Evolutionary conservation across 2,797 vertebrate genomes (phyloP).

Genomic region (Brotula barbata): DNA sequence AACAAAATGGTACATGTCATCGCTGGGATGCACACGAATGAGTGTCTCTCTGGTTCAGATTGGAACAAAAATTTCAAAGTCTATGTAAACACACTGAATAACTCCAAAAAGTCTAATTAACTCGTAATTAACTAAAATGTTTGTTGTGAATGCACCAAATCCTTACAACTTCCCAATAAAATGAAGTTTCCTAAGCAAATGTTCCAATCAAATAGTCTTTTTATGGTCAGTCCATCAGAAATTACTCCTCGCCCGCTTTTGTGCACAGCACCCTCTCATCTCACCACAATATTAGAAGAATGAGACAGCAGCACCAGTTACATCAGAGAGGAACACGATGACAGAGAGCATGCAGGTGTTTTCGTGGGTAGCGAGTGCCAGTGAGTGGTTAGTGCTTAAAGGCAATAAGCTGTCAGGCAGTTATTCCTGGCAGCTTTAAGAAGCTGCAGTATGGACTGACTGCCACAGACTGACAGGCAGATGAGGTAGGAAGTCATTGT

Average conservation of each 20-base stretch:
- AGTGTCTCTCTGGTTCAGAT: too few species aligned
- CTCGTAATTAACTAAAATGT: not conserved
- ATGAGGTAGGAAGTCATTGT: slow-evolving; percentile 52
- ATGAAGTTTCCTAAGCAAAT: too few species aligned
- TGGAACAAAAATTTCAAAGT: too few species aligned
- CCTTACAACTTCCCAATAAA: too few species aligned
- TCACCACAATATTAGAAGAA: not conserved
- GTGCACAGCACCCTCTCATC: not conserved
- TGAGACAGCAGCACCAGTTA: not conserved
- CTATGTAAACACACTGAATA: not conserved
- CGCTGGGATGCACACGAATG: too few species aligned
- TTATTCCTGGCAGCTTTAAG: slow-evolving; percentile 44
- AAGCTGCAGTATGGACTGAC: slow-evolving; percentile 36
- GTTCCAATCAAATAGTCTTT: too few species aligned
- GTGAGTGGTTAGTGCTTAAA: slow-evolving; percentile 32
- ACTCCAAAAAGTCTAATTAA: slow-evolving; percentile 4
- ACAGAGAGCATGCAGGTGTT: slow-evolving; percentile 41
- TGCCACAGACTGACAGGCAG: slow-evolving; percentile 28
- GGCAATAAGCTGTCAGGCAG: slow-evolving; percentile 46
- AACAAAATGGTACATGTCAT: too few species aligned
- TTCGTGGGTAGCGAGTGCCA: slow-evolving; percentile 32
- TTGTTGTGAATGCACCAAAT: not conserved
- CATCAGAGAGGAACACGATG: not conserved
- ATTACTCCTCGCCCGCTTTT: not conserved
- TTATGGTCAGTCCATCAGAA: not conserved